Evolutionary conservation across 2,113 vertebrate species (phyloP), one percentile per base, ranked within the genome.

Genomic region (Phylloscopus whistleri): DNA sequence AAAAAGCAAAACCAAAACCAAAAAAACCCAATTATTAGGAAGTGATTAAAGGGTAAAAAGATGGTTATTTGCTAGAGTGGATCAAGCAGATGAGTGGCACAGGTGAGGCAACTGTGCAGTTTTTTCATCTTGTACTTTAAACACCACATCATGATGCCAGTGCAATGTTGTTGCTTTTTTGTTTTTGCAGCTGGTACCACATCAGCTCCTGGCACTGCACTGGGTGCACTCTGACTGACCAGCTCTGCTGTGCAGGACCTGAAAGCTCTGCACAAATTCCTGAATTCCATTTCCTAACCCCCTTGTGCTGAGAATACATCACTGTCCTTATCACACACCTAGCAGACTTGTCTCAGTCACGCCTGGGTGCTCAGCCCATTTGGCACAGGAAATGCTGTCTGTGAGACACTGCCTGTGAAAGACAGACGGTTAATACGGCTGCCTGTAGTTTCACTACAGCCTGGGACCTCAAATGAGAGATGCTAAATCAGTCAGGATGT

Each of bases 331-430:
- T 44, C 7, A 8, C n/a, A 7, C 27, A 30, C 7, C 46, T 39
- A 16, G n/a, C 84, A 89, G 53, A 11, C 89, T 39, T 37, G 63
- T 37, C 63, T 94, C 67, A 14, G 94, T 37, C 92, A 59, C 35
- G 31, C 90, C 14, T 27, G 90, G 92, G 11, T 75, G 92, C 92
- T 79, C 60, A 70, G 82, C 59, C 48, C n/a, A 4, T 41, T 80
- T 63, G 43, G 41, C 51, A 84, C 85, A 93, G 94, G 95, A 96
- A 94, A 49, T 14, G 60, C 75, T 75, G 69, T 84, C 92, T 94
- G 8, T 6, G 14, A 63, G 68, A 19, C 13, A 3, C 0, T 15
- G 63, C 60, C 84, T 78, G 20, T 77, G 68, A 86, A 7, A 75
- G 76, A 14, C 56, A 59, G 88, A 66, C 23, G 0, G 90, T 84